Evolutionary conservation across 1,140 invertebrate species (phyloP).

Genomic region (Bombus breviceps): DNA sequence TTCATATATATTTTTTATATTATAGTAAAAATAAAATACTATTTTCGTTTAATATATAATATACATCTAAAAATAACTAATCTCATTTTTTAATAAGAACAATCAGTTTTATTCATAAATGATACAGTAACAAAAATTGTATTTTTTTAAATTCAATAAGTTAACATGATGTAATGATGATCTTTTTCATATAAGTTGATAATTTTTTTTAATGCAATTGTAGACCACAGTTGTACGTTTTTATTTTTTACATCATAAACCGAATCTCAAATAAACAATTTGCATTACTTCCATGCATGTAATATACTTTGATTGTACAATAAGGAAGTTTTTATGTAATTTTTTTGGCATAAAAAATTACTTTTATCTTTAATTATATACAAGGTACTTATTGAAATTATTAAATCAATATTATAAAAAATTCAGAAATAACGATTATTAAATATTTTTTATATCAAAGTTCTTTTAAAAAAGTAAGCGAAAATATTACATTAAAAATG

Average conservation of each 20-base stretch:
- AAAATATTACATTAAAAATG: constrained; percentile 47
- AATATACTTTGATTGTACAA: neutral
- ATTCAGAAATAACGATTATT: neutral
- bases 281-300: neutral
- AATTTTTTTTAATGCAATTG: neutral
- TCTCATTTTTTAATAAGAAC: neutral
- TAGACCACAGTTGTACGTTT: neutral
- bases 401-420: constrained; percentile 9
- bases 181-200: neutral
- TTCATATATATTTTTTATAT: neutral
- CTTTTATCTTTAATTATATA: constrained; percentile 1
- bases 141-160: neutral
- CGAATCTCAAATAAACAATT: constrained; percentile 1
- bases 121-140: neutral
- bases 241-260: neutral
- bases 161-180: neutral
- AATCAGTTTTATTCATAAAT: constrained; percentile 9
- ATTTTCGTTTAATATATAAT: neutral
- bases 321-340: neutral
- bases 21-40: neutral
- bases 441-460: constrained; percentile 16
- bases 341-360: constrained; percentile 28
- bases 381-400: neutral
- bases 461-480: constrained; percentile 30
- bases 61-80: neutral